phyloP scores from a whole-genome alignment of 2,113 vertebrate species.

The Dipodomys ordii region DNA sequence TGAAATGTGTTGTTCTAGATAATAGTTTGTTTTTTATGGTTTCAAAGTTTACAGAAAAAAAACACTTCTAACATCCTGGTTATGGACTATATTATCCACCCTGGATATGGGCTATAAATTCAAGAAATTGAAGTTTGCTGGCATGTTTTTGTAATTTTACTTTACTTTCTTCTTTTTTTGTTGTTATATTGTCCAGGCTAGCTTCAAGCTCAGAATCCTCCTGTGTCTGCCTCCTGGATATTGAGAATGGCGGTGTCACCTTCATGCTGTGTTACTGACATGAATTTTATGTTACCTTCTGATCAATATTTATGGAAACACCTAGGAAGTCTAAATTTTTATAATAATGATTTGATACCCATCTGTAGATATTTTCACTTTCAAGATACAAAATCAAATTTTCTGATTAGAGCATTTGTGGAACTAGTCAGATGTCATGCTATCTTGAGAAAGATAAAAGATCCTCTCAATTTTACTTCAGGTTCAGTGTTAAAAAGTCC shows the following conservation, averaged over 20 bases:
- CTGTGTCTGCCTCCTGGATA: not conserved
- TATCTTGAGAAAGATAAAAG: not conserved
- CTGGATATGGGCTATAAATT: conserved; percentile 59
- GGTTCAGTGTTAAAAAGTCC: conserved; percentile 16
- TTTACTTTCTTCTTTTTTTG: not conserved
- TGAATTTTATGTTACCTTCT: conserved; percentile 71
- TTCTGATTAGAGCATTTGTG: not conserved
- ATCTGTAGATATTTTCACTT: conserved; percentile 53
- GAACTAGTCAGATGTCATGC: not conserved
- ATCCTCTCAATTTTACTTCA: not conserved
- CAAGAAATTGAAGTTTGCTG: conserved; percentile 74
- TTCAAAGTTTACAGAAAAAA: conserved; percentile 79
- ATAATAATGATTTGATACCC: conserved; percentile 73
- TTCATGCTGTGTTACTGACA: not conserved
- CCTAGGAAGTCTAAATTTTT: conserved; percentile 68
- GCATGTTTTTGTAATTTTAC: not conserved
- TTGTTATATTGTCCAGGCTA: not conserved
- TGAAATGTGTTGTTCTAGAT: not conserved
- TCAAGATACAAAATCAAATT: conserved; percentile 2
- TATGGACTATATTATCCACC: no score
- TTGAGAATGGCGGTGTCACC: not conserved
- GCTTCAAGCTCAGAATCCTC: not conserved
- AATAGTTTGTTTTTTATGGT: conserved; percentile 40
- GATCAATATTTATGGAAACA: conserved; percentile 74
- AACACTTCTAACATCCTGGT: conserved; percentile 43